Conservation (phyloP, 2,888 invertebrate genomes). For the Argyresthia goedartella region DNA sequence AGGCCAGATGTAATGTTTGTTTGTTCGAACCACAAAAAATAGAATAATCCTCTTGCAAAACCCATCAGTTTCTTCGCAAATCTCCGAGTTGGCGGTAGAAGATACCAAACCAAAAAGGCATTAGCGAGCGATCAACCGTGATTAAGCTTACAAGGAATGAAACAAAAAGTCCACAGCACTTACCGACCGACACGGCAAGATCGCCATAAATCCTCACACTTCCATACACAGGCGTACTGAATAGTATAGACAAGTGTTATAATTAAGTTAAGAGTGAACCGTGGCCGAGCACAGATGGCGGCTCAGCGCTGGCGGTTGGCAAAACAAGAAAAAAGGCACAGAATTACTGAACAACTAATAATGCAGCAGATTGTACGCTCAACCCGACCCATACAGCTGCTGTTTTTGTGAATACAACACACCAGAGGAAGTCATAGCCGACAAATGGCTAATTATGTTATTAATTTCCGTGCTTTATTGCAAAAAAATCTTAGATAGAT, state of each 20-base stretch:
- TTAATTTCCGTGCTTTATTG: conserved; percentile 8
- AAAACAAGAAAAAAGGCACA: conserved; percentile 41
- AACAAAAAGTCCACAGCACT: conserved; percentile 56
- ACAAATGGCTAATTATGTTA: conserved; percentile 48
- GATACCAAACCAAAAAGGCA: conserved; percentile 35
- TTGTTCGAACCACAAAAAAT: no score
- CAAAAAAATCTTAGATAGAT: no score
- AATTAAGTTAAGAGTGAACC: conserved; percentile 52
- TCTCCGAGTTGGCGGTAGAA: not conserved
- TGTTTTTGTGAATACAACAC: conserved; percentile 53
- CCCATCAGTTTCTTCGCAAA: not conserved
- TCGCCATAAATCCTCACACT: conserved; percentile 58
- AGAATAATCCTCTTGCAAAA: no score
- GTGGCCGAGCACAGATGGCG: conserved; percentile 54
- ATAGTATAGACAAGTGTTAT: conserved; percentile 56
- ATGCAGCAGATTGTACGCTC: conserved; percentile 43
- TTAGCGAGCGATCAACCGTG: conserved; percentile 54
- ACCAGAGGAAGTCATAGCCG: conserved; percentile 16
- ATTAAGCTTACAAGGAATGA: conserved; percentile 53
- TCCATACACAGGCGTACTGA: conserved; percentile 16
- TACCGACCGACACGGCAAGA: conserved; percentile 54
- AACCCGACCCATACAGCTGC: conserved; percentile 45
- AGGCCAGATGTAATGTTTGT: no score
- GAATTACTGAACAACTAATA: conserved; percentile 54
- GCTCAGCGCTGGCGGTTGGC: conserved; percentile 46